Evolutionary conservation across 2,797 vertebrate genomes (phyloP).

Genomic region (Falco rusticolus): DNA sequence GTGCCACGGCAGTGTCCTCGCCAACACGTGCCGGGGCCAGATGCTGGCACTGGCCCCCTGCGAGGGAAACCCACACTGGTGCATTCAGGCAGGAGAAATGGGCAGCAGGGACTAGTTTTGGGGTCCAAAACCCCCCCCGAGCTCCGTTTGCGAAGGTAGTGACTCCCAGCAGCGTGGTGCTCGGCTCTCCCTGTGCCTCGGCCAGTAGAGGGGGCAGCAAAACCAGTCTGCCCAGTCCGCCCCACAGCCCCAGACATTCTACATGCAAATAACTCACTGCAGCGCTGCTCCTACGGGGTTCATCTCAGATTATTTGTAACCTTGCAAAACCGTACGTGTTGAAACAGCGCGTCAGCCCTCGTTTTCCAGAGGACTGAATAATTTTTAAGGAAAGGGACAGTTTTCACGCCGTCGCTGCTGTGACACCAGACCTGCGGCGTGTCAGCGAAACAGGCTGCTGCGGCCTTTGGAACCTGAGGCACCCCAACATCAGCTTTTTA

Average conservation of each 20-base stretch:
- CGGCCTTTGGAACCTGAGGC: not conserved
- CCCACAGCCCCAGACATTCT: not conserved
- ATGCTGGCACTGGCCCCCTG: not conserved
- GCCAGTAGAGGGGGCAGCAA: not conserved
- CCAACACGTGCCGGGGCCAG: not conserved
- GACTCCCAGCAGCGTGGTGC: not conserved
- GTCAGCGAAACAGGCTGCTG: not conserved
- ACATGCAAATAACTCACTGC: not conserved
- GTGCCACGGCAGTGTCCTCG: fast-evolving
- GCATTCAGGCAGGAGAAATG: not conserved
- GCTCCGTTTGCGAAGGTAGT: not conserved
- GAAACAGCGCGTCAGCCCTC: not conserved
- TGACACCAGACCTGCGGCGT: fast-evolving
- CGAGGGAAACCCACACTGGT: not conserved
- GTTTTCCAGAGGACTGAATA: fast-evolving
- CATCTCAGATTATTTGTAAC: not conserved
- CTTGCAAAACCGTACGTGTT: fast-evolving
- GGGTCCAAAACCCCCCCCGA: not conserved
- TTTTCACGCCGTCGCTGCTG: not conserved
- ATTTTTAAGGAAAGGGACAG: not conserved
- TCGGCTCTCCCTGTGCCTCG: not conserved
- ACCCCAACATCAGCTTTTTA: not conserved
- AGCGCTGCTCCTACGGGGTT: fast-evolving
- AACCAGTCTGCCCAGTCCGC: not conserved
- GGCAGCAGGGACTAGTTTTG: no score